These are phyloP conservation scores for Sinonovacula constricta DNA, from an alignment of 1,140 invertebrate genomes.

Conservation along the genomic window DNA sequence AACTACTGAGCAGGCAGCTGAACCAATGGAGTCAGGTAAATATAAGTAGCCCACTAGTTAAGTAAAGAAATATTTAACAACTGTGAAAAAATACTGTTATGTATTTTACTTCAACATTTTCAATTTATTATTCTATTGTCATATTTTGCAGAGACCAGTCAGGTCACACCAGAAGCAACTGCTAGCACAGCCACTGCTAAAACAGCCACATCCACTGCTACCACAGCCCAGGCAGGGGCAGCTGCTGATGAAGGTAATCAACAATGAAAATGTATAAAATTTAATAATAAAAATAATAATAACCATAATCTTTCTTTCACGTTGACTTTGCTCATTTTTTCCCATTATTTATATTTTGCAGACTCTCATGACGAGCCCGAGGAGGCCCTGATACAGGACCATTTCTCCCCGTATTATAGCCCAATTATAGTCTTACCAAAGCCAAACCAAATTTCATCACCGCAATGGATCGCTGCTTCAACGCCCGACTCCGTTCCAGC, in stretches of 20 bases:
- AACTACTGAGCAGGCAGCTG: constrained; percentile 38
- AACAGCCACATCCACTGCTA: constrained; percentile 15
- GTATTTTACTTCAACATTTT: constrained; percentile 2
- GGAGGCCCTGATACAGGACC: constrained; percentile 24
- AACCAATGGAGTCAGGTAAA: too few species aligned
- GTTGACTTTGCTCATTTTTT: constrained; percentile 24
- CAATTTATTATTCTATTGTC: constrained; percentile 23
- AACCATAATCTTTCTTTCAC: too few species aligned
- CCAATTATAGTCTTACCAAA: constrained; percentile 12
- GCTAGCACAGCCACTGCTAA: constrained; percentile 15
- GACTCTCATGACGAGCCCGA: constrained; percentile 23
- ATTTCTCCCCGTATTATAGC: constrained; percentile 22
- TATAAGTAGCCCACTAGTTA: constrained; percentile 23
- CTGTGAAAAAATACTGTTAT: too few species aligned
- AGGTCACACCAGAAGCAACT: constrained; percentile 10
- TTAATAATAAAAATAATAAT: constrained; percentile 23
- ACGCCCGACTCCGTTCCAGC: constrained; percentile 26
- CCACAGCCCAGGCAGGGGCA: constrained; percentile 30
- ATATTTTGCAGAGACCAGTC: constrained; percentile 21
- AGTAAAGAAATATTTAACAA: too few species aligned
- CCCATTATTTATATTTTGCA: constrained; percentile 13
- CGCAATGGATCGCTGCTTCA: too few species aligned
- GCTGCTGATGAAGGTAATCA: constrained; percentile 36
- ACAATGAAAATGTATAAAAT: constrained; percentile 24
- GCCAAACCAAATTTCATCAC: constrained; percentile 24